A percentile compares a stretch with the other conserved stretches of the same genome.
Evolutionary conservation across 2,113 vertebrate genomes (phyloP).

Genomic region (Neogobius melanostomus): DNA sequence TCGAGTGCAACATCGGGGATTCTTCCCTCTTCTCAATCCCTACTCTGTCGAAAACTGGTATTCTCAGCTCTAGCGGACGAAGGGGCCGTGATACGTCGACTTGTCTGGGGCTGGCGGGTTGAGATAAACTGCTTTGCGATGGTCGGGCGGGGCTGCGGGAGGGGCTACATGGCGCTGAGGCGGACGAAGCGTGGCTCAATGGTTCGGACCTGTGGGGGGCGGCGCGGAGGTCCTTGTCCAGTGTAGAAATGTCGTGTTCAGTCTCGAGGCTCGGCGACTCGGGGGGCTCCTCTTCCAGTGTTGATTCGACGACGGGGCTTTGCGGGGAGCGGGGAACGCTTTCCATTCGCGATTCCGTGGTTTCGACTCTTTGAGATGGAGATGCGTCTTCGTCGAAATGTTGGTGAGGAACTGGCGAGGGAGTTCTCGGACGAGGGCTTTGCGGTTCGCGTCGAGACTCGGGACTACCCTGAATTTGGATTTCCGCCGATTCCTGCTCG

Average conservation of each 20-base stretch:
- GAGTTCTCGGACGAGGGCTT: conserved; percentile 8
- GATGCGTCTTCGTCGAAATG: background rate
- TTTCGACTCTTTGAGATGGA: background rate
- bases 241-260: conserved; percentile 41
- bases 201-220: conserved; percentile 6
- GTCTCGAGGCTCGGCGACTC: conserved; percentile 19
- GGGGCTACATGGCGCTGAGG: conserved; percentile 66
- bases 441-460: conserved; percentile 6
- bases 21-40: background rate
- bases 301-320: conserved; percentile 18
- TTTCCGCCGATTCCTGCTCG: background rate
- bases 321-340: background rate
- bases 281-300: conserved; percentile 47
- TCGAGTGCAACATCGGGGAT: conserved; percentile 15
- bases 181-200: conserved; percentile 7
- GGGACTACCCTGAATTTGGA: conserved; percentile 9
- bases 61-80: conserved; percentile 1
- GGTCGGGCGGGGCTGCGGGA: conserved; percentile 12
- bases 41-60: conserved; percentile 4
- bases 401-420: background rate
- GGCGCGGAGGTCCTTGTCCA: conserved; percentile 33
- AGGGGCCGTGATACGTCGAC: background rate
- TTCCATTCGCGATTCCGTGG: background rate
- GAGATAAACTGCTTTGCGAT: conserved; percentile 40
- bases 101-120: conserved; percentile 45